Evolutionary conservation across 2,888 invertebrate species (phyloP).

Genomic region (Pterostichus madidus): DNA sequence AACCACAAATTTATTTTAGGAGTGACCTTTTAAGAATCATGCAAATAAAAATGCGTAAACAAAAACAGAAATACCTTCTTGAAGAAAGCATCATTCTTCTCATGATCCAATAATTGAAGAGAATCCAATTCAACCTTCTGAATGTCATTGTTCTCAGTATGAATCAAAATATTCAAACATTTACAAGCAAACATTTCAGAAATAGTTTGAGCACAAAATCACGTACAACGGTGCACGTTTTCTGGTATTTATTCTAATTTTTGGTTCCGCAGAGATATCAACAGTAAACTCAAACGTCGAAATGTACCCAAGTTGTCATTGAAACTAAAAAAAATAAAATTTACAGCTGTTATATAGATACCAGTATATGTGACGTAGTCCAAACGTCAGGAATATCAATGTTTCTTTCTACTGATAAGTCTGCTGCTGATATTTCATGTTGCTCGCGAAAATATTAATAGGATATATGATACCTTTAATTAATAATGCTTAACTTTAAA

Average conservation of each 20-base stretch:
- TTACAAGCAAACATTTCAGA: constrained; percentile 84
- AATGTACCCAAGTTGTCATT: constrained; percentile 67
- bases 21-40: constrained; percentile 59
- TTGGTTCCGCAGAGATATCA: constrained; percentile 67
- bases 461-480: not conserved
- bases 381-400: constrained; percentile 56
- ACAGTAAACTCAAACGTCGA: constrained; percentile 67
- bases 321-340: constrained; percentile 67
- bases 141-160: constrained; percentile 80
- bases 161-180: constrained; percentile 86
- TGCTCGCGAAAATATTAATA: constrained; percentile 12
- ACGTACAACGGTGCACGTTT: constrained; percentile 54
- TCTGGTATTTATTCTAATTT: constrained; percentile 64
- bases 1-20: constrained; percentile 52
- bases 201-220: constrained; percentile 46
- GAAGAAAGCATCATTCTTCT: constrained; percentile 84
- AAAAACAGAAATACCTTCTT: constrained; percentile 81
- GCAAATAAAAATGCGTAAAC: constrained; percentile 60
- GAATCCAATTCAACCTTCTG: constrained; percentile 80
- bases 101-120: constrained; percentile 80
- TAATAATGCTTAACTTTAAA: not conserved
- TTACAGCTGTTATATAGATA: constrained; percentile 69
- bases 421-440: not conserved
- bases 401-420: constrained; percentile 47
- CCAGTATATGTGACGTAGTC: constrained; percentile 62